Evolutionary conservation across 2,888 invertebrate species (phyloP), one percentile per base, ranked within the genome.

Genomic region (Dasysyrphus albostriatus): DNA sequence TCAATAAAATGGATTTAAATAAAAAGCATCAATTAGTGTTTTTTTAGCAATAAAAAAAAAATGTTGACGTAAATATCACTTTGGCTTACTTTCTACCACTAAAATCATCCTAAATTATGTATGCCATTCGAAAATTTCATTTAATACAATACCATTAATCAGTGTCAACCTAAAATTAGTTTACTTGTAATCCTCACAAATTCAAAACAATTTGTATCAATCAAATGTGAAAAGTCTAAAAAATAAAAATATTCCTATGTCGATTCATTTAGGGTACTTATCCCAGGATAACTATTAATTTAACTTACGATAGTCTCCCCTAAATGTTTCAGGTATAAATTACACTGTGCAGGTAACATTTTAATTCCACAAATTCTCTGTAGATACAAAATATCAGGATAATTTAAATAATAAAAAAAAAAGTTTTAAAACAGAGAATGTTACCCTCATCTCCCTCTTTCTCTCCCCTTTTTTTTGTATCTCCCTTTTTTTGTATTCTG

Each of bases 151-250:
- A 49, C 6, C 9, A 58, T 58, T 37, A 58, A 37, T 58, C 58
- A 58, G 9, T 19, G 37, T 37, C 58, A 58, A 9, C 37, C 10
- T 12, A 16, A 58, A 58, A 19, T 58, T 58, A 37, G 39, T 6
- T 16, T 3, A 24, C 10, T 10, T 24, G 29, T 39, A 39, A 59
- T 39, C 19, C 39, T 19, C 39, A 12, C 19, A 59, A 61, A 61
- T 61, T 61, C 10, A 42, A 42, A 59, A 32, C 61, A 61, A 61
- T 61, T 61, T 61, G 61, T 61, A 42, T 61, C 39, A 61, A 61
- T 61, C 24, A 61, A 61, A 61, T 61, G 8, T 8, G 14, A 61
- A 58, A 72, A 79, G 49, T 42, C 47, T 59, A 14, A 51, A 34
- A 54, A 54, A 49, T 14, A 34, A 54, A 54, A 49, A 29, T 34